Conservation (phyloP, 2,113 vertebrate species). For the Columbina picui region DNA sequence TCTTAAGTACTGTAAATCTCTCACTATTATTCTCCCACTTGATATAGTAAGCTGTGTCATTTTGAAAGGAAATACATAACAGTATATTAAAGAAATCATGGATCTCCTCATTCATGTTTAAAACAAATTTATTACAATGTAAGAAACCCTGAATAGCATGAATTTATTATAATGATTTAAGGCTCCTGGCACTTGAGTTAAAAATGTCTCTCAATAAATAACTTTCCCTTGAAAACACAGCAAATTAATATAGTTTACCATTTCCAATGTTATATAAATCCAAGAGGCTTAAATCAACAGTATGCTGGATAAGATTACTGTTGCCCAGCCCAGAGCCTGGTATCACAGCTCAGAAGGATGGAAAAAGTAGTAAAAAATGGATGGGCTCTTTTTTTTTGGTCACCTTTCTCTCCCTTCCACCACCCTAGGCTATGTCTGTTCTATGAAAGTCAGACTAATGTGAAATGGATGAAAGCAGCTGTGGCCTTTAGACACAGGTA, state of each 20-base stretch:
- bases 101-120: slow-evolving; percentile 84
- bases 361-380: background rate
- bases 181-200: slow-evolving; percentile 77
- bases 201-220: slow-evolving; percentile 84
- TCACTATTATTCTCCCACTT: slow-evolving; percentile 72
- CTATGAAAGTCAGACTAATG: slow-evolving; percentile 54
- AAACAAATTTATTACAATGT: slow-evolving; percentile 82
- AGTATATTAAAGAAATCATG: slow-evolving; percentile 81
- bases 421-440: slow-evolving; percentile 59
- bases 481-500: slow-evolving; percentile 52
- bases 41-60: slow-evolving; percentile 79
- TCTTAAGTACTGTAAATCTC: slow-evolving; percentile 74
- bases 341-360: background rate
- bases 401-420: slow-evolving; percentile 6
- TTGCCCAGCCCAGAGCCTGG: background rate
- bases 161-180: slow-evolving; percentile 87
- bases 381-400: background rate
- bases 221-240: slow-evolving; percentile 80
- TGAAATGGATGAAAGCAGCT: slow-evolving; percentile 46
- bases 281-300: slow-evolving; percentile 75
- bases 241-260: slow-evolving; percentile 83
- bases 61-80: slow-evolving; percentile 83
- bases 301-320: background rate
- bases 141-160: slow-evolving; percentile 80
- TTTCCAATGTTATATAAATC: slow-evolving; percentile 78